phyloP scores from a whole-genome alignment of 2,797 vertebrate genomes.

The Microctenopoma stevenorrisi region DNA sequence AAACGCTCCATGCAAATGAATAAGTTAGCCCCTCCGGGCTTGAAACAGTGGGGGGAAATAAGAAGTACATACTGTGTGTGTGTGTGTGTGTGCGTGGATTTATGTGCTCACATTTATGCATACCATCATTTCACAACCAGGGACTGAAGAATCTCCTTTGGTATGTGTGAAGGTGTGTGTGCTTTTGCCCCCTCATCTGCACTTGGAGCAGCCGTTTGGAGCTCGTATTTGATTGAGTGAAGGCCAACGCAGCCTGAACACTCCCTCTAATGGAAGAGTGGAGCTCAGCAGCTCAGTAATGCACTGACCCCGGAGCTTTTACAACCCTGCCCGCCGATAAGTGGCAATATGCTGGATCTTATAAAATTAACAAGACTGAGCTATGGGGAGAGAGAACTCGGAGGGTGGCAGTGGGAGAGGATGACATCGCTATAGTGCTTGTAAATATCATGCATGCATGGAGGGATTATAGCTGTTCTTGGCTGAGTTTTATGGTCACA shows the following conservation, averaged over 20 bases:
- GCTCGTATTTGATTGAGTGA: slow-evolving; percentile 80
- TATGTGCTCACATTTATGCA: slow-evolving; percentile 71
- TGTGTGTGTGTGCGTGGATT: slow-evolving; percentile 52
- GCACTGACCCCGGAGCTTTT: slow-evolving; percentile 83
- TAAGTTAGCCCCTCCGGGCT: slow-evolving; percentile 37
- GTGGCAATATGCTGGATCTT: slow-evolving; percentile 82
- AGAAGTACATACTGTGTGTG: slow-evolving; percentile 30
- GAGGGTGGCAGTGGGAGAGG: slow-evolving; percentile 37
- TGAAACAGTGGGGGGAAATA: slow-evolving; percentile 26
- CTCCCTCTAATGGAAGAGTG: slow-evolving; percentile 83
- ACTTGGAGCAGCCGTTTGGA: slow-evolving; percentile 67
- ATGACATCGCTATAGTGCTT: slow-evolving; percentile 59
- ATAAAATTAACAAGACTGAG: slow-evolving; percentile 83
- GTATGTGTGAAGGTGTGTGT: slow-evolving; percentile 42
- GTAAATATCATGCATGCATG: slow-evolving; percentile 72
- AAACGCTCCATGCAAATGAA: slow-evolving; percentile 72
- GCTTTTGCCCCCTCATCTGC: slow-evolving; percentile 66
- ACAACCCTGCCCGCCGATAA: slow-evolving; percentile 78
- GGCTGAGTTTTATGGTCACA: slow-evolving; percentile 59
- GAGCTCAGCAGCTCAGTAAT: slow-evolving; percentile 80
- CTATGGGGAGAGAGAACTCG: slow-evolving; percentile 44
- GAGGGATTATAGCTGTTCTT: slow-evolving; percentile 36
- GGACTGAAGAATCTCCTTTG: slow-evolving; percentile 62
- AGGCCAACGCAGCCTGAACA: slow-evolving; percentile 73
- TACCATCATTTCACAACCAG: slow-evolving; percentile 58